These are phyloP conservation scores for Wasmannia auropunctata DNA, from an alignment of 1,140 invertebrate species.

Conservation along the genomic window DNA sequence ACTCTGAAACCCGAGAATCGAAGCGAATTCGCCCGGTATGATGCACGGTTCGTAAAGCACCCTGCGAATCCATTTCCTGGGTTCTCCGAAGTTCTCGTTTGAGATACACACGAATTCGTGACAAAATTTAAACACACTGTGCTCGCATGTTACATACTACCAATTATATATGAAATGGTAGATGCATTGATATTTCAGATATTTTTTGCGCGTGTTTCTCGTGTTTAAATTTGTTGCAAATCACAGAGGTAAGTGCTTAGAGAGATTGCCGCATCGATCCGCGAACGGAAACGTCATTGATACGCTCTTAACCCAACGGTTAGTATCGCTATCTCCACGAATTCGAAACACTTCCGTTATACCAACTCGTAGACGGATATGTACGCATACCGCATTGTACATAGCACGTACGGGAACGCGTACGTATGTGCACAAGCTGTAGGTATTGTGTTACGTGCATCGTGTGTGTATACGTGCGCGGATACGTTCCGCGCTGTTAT, in stretches of 20 bases:
- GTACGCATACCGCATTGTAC: conserved; percentile 35
- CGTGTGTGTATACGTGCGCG: background rate
- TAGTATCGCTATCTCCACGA: conserved; percentile 36
- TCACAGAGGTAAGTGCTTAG: background rate
- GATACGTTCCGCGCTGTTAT: conserved; percentile 22
- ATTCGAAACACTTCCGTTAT: conserved; percentile 44
- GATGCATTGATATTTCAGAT: background rate
- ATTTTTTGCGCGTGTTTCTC: background rate
- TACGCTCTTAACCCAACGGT: conserved; percentile 17
- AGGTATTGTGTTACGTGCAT: conserved; percentile 39
- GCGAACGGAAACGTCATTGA: conserved; percentile 17
- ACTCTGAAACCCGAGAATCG: conserved; percentile 67
- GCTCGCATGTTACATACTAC: background rate
- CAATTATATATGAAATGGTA: background rate
- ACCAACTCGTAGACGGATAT: conserved; percentile 21
- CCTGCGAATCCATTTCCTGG: conserved; percentile 7
- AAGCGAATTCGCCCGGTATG: conserved; percentile 50
- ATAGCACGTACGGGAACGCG: conserved; percentile 22
- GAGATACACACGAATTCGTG: background rate
- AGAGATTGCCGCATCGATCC: background rate
- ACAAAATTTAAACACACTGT: conserved; percentile 34
- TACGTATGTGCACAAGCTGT: background rate
- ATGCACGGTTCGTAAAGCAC: conserved; percentile 46
- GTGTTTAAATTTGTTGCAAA: background rate
- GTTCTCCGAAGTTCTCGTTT: conserved; percentile 1